These are phyloP conservation scores for Spatula versicolor DNA, from an alignment of 2,797 vertebrate species.

Conservation along the genomic window DNA sequence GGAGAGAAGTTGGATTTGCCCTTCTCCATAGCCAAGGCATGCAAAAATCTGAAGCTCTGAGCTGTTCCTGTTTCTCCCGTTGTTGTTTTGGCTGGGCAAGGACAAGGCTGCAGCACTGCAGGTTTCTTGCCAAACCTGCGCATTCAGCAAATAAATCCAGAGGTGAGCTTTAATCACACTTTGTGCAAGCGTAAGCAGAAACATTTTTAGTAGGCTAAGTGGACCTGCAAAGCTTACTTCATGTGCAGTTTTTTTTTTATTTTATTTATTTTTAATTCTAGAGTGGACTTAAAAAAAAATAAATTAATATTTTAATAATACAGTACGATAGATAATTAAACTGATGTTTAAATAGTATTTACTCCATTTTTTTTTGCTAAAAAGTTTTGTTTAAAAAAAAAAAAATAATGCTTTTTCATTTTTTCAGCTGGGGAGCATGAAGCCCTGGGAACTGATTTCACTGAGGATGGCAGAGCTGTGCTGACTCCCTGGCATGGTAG, in stretches of 20 bases:
- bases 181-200: not conserved
- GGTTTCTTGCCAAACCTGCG: not conserved
- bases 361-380: not conserved
- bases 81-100: not conserved
- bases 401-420: not conserved
- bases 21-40: not conserved
- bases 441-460: not conserved
- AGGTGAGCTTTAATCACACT: not conserved
- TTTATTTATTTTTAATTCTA: not conserved
- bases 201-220: not conserved
- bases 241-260: not conserved
- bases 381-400: not conserved
- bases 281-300: not conserved
- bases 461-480: not conserved
- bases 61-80: not conserved
- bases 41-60: not conserved
- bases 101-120: not conserved
- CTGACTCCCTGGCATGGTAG: not conserved
- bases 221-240: not conserved
- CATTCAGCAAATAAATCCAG: not conserved
- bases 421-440: not conserved
- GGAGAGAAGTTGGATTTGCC: accelerated
- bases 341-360: not conserved
- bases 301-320: not conserved
- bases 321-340: not conserved